Conservation (phyloP, 2,797 vertebrate species). For the Darevskia mixta region DNA sequence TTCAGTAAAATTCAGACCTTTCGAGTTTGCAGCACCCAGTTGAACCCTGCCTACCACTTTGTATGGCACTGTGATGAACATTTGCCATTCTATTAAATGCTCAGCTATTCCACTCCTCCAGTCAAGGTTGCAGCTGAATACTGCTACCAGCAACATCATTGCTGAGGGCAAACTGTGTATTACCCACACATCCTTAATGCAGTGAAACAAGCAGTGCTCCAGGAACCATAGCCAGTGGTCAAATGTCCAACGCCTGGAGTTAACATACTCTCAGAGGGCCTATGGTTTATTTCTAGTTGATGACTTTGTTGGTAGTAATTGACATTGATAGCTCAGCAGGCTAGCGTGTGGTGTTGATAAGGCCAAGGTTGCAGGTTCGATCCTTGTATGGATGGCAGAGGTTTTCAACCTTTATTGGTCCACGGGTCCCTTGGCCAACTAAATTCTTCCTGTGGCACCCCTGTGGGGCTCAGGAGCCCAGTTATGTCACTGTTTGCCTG, state of each 20-base stretch:
- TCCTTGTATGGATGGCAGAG: too few species aligned
- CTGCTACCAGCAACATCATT: neutral
- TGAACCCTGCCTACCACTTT: neutral
- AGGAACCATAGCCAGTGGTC: neutral
- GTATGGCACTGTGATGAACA: neutral
- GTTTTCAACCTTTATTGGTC: too few species aligned
- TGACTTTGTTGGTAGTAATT: neutral
- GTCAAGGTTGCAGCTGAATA: neutral
- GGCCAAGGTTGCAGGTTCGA: too few species aligned
- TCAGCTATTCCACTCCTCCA: neutral
- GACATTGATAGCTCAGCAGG: too few species aligned
- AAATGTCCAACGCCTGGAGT: neutral
- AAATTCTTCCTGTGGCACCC: too few species aligned
- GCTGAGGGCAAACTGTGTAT: neutral
- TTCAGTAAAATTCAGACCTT: conserved; percentile 45
- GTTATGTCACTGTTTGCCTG: too few species aligned
- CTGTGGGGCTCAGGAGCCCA: too few species aligned
- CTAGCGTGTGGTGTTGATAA: too few species aligned
- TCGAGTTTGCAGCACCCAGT: neutral
- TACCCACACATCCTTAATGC: conserved; percentile 1
- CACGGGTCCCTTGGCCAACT: too few species aligned
- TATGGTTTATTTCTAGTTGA: neutral
- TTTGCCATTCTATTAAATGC: neutral
- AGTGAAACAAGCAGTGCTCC: neutral
- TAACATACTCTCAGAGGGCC: neutral